These are phyloP conservation scores for Tolmerus cingulatus DNA, from an alignment of 2,888 invertebrate genomes.

Conservation along the genomic window DNA sequence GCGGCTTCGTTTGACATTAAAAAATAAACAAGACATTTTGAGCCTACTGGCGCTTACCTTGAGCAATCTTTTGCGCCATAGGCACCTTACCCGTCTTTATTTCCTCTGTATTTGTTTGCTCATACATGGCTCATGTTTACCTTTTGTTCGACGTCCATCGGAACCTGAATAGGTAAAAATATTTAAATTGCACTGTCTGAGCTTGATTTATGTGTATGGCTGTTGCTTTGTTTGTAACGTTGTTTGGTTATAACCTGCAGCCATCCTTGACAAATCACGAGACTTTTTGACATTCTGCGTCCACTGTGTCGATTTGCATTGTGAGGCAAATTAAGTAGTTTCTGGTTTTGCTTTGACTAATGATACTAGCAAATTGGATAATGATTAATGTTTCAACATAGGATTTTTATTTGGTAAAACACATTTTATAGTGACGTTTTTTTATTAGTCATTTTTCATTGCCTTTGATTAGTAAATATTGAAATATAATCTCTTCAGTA, in stretches of 20 bases:
- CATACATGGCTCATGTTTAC: background rate
- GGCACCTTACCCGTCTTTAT: background rate
- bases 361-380: background rate
- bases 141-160: background rate
- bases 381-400: background rate
- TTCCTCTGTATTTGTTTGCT: conserved; percentile 21
- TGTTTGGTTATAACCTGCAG: background rate
- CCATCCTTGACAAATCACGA: conserved; percentile 33
- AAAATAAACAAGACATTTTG: background rate
- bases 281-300: conserved; percentile 16
- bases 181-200: conserved; percentile 8
- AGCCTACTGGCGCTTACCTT: conserved; percentile 35
- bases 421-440: background rate
- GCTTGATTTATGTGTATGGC: conserved; percentile 3
- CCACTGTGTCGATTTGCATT: background rate
- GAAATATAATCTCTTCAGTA: too few relatives aligned
- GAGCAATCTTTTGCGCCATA: background rate
- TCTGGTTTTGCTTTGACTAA: background rate
- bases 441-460: background rate
- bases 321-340: background rate
- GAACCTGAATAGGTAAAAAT: conserved; percentile 17
- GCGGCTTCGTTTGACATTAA: background rate
- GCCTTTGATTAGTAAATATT: too few relatives aligned
- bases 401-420: background rate
- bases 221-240: background rate